These are phyloP conservation scores for Notiomystis cincta DNA, from an alignment of 2,113 vertebrate genomes.

Conservation along the genomic window DNA sequence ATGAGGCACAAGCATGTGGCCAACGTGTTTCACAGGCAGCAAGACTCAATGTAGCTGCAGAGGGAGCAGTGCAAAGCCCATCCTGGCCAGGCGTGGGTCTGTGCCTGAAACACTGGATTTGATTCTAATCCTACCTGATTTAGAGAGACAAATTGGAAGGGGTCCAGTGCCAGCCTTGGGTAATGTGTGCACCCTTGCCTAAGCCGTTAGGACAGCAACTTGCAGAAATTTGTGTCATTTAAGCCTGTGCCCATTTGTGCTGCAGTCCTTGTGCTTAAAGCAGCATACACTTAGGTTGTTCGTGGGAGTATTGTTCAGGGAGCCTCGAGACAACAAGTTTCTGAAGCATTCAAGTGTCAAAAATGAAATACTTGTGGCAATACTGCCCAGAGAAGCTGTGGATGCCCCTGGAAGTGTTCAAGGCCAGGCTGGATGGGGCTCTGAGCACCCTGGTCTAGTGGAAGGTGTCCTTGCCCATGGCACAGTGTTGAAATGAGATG, in stretches of 20 bases:
- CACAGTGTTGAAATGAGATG: neutral
- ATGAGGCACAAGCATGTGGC: neutral
- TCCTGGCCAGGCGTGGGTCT: neutral
- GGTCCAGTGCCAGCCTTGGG: neutral
- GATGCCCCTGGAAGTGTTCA: neutral
- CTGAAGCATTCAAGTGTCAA: neutral
- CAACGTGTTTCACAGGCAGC: neutral
- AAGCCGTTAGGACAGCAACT: conserved; percentile 13
- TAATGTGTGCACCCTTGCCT: neutral
- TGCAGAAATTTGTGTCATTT: conserved; percentile 14
- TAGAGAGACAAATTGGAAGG: conserved; percentile 29
- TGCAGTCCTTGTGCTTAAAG: neutral
- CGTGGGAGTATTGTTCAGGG: neutral
- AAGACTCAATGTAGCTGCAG: neutral
- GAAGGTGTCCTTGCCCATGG: neutral
- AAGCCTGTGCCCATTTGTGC: neutral
- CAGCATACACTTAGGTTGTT: neutral
- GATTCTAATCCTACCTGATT: conserved; percentile 41
- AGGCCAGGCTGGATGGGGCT: neutral
- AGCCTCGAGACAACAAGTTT: neutral
- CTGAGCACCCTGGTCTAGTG: neutral
- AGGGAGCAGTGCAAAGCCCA: neutral
- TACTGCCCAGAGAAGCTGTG: neutral
- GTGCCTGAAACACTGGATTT: neutral
- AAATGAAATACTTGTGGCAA: neutral